Percentiles rank a stretch among this genome's conserved stretches.
Conservation (phyloP, 2,888 invertebrate species). For the Chironomus riparius region DNA sequence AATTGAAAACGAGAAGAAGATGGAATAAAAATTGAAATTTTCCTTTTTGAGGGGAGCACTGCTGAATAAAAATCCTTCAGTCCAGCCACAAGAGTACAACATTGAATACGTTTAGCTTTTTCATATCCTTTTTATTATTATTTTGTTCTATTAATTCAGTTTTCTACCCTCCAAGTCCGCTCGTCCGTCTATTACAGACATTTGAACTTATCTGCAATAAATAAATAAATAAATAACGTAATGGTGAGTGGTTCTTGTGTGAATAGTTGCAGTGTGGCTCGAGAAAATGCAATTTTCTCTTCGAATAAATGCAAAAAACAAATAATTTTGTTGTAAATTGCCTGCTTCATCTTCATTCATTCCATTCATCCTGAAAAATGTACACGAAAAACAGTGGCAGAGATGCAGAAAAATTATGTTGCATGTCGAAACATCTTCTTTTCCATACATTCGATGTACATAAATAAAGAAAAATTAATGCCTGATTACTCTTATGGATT, state of each 20-base stretch:
- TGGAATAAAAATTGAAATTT: too few relatives aligned
- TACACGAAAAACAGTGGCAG: not conserved
- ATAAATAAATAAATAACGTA: slow-evolving; percentile 16
- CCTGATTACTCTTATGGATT: slow-evolving; percentile 3
- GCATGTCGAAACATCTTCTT: not conserved
- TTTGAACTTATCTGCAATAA: not conserved
- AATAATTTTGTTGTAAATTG: slow-evolving; percentile 20
- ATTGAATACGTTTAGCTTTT: too few relatives aligned
- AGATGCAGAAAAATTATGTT: not conserved
- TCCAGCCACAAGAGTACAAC: too few relatives aligned
- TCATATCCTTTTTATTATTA: not conserved
- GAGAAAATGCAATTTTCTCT: slow-evolving; percentile 15
- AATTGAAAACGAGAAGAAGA: too few relatives aligned
- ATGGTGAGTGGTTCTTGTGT: not conserved
- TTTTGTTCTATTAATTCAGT: not conserved
- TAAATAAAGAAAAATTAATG: not conserved
- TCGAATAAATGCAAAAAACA: slow-evolving; percentile 18
- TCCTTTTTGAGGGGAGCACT: too few relatives aligned
- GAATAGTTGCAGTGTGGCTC: not conserved
- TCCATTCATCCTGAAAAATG: slow-evolving; percentile 18
- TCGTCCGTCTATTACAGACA: slow-evolving; percentile 13
- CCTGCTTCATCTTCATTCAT: not conserved
- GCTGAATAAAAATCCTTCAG: too few relatives aligned
- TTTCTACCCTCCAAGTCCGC: not conserved
- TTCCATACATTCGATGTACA: not conserved